A percentile compares a stretch with the other conserved stretches of the same genome.
Evolutionary conservation across 1,140 invertebrate genomes (phyloP).

Genomic region (Druon quercuslanigerum): DNA sequence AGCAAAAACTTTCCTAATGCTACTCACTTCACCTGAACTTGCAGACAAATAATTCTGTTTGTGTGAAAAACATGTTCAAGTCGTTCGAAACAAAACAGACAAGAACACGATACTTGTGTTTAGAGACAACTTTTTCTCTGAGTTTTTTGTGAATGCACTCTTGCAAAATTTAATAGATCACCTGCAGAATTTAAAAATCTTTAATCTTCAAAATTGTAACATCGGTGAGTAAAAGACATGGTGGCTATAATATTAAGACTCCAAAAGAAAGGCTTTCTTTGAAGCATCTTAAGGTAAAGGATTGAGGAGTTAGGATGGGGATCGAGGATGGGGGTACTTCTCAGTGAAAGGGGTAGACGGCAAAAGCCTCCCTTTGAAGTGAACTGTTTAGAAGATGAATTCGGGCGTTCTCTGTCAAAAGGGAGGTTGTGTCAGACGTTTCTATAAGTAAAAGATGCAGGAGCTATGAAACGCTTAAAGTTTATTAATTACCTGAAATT

Average conservation of each 20-base stretch:
- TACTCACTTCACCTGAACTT: no score
- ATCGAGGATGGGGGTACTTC: neutral
- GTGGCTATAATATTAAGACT: slow-evolving; percentile 20
- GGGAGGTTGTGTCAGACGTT: slow-evolving; percentile 10
- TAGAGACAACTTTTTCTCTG: no score
- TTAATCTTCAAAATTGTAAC: slow-evolving; percentile 27
- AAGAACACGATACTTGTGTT: no score
- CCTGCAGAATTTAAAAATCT: neutral
- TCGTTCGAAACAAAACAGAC: no score
- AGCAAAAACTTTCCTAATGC: no score
- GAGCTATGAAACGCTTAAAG: neutral
- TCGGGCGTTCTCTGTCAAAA: slow-evolving; percentile 21
- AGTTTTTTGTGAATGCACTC: no score
- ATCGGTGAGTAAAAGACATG: neutral
- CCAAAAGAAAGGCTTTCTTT: slow-evolving; percentile 14
- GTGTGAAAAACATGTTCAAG: no score
- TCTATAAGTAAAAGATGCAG: neutral
- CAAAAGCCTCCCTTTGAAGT: slow-evolving; percentile 22
- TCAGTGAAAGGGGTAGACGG: slow-evolving; percentile 24
- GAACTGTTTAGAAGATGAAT: slow-evolving; percentile 25
- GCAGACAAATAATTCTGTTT: no score
- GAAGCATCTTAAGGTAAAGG: slow-evolving; percentile 25
- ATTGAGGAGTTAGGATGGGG: neutral
- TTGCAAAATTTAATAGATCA: no score
- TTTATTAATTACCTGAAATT: slow-evolving; percentile 9